Evolutionary conservation across 1,140 invertebrate species (phyloP), one percentile per base, ranked within the genome.

Genomic region (Bicyclus anynana): DNA sequence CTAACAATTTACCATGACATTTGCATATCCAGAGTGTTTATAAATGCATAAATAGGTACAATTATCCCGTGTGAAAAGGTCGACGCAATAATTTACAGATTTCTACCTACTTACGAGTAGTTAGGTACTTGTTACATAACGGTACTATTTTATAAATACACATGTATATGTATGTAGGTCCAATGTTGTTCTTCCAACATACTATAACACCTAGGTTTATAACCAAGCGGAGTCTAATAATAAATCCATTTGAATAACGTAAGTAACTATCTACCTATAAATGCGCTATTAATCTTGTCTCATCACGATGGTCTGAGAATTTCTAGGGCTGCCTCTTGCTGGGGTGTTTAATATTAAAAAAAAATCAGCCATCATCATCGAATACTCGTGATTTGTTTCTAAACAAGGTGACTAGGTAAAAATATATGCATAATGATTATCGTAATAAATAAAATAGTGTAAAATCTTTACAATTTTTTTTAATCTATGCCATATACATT

Each of bases 171-270:
- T n/a, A n/a, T n/a, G n/a, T n/a, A n/a, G n/a, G 3, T 23, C 2
- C 37, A 40, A 40, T 17, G 16, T 40, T 40, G 37, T 40, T n/a
- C n/a, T n/a, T 16, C 1, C 2, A 40, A 9, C 2, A 13, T 2
- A 35, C 33, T 5, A 40, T 1, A 20, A 7, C 13, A 20, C 4
- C 2, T 44, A 44, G 7, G 7, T 10, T 33, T 1, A 44, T 44
- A 7, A 20, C 40, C 12, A 18, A 20, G 37, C 10, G 17, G 1
- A 7, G 40, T 44, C 40, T 44, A 44, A 20, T 44, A 44, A 44
- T 44, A 44, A 44, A 44, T 44, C 40, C 40, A 44, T 44, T 44
- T 20, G 18, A 44, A 44, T 44, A 44, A 20, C 40, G 40, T 20
- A n/a, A 14, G 13, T 40, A 18, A 44, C 40, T 23, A 12, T n/a